phyloP scores from a whole-genome alignment of 2,797 vertebrate genomes.

The Arnoldichthys spilopterus region DNA sequence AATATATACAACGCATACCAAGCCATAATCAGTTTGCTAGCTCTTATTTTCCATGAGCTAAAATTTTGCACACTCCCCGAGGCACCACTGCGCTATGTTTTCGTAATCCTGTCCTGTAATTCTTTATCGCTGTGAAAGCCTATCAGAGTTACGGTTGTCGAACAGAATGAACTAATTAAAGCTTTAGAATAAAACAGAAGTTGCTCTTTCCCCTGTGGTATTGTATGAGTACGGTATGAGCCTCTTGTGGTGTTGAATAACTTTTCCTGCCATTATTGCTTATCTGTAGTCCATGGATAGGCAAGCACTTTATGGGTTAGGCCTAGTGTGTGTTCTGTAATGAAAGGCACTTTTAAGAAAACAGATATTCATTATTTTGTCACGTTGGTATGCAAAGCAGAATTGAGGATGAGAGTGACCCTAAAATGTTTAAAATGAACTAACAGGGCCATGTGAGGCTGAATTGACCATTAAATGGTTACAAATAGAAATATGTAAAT shows the following conservation, averaged over 20 bases:
- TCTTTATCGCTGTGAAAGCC: constrained; percentile 39
- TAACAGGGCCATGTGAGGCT: constrained; percentile 21
- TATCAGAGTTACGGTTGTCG: constrained; percentile 2
- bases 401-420: constrained; percentile 17
- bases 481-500: constrained; percentile 54
- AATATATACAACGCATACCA: neutral
- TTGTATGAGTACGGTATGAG: constrained; percentile 8
- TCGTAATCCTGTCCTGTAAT: neutral
- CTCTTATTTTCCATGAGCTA: neutral
- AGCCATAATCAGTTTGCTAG: neutral
- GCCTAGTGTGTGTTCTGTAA: constrained; percentile 41
- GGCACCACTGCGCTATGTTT: constrained; percentile 39
- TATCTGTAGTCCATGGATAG: constrained; percentile 38
- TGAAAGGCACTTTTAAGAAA: constrained; percentile 33
- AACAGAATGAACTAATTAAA: constrained; percentile 18
- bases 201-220: neutral
- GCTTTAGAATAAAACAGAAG: constrained; percentile 17
- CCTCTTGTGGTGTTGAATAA: constrained; percentile 17
- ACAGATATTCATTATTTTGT: constrained; percentile 12
- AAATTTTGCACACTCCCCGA: neutral
- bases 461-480: constrained; percentile 52
- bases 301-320: constrained; percentile 53
- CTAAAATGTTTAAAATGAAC: neutral
- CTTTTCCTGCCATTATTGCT: constrained; percentile 18
- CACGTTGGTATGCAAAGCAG: constrained; percentile 11